Conservation (phyloP, 2,888 invertebrate genomes). For the Frankliniella fusca region DNA sequence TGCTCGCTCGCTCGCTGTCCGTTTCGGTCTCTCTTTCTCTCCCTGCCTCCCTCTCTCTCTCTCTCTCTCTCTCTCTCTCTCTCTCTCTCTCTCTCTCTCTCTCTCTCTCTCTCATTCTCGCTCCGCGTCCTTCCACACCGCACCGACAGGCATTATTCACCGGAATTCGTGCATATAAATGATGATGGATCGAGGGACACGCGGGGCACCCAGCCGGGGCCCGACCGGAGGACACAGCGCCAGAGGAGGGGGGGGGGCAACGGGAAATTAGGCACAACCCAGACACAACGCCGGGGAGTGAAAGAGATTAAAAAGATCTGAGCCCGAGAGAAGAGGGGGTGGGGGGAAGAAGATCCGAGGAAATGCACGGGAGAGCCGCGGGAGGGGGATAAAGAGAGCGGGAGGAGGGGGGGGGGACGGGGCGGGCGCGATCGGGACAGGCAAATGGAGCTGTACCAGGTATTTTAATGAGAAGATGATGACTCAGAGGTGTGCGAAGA, state of each 20-base stretch:
- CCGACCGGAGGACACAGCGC: background rate
- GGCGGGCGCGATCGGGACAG: background rate
- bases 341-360: background rate
- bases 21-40: background rate
- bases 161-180: slow-evolving; percentile 23
- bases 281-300: background rate
- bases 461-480: slow-evolving; percentile 16
- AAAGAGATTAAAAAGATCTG: slow-evolving; percentile 21
- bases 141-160: slow-evolving; percentile 24
- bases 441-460: slow-evolving; percentile 3
- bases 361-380: background rate
- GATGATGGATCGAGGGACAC: slow-evolving; percentile 20
- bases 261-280: slow-evolving; percentile 3
- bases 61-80: background rate
- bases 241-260: background rate
- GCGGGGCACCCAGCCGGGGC: background rate
- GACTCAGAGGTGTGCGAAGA: slow-evolving; percentile 18
- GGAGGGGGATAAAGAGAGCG: background rate
- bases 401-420: background rate
- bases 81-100: slow-evolving; percentile 19
- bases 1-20: background rate
- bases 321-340: background rate
- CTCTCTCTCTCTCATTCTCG: background rate
- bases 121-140: background rate
- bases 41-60: background rate